Evolutionary conservation across 2,797 vertebrate genomes (phyloP).

Genomic region (Danio choprae): DNA sequence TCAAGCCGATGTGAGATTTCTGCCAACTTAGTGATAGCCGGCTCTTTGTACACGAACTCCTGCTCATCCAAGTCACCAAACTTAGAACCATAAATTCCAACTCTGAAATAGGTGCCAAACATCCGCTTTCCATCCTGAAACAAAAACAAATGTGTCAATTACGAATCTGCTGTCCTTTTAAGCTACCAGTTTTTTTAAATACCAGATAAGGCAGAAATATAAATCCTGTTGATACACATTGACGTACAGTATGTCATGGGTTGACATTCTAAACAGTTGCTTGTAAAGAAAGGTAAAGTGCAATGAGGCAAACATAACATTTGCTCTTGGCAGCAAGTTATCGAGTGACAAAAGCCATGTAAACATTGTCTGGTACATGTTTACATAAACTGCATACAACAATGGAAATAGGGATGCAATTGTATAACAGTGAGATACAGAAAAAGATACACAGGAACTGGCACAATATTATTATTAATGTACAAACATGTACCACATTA

Average conservation of each 20-base stretch:
- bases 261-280: conserved; percentile 1
- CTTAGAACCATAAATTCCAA: conserved; percentile 96
- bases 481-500: background rate
- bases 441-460: background rate
- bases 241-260: background rate
- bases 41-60: conserved; percentile 99
- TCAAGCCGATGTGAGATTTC: conserved; percentile 97
- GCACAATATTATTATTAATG: background rate
- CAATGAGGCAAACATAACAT: conserved; percentile 9
- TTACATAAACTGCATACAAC: conserved; percentile 13
- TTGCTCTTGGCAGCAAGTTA: conserved; percentile 38
- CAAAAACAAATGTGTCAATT: conserved; percentile 35
- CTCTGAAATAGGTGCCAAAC: conserved; percentile 99
- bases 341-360: conserved; percentile 36
- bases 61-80: conserved; percentile 98
- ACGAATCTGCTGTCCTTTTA: background rate
- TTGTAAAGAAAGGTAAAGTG: conserved; percentile 15
- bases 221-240: background rate
- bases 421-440: background rate
- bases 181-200: background rate
- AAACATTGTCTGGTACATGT: conserved; percentile 41
- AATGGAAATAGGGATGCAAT: background rate
- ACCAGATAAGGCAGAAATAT: background rate
- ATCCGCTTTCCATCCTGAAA: conserved; percentile 94
- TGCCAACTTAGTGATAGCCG: conserved; percentile 96